Conservation (phyloP, 2,113 vertebrate species). For the Ptilorrhoa leucosticta region DNA sequence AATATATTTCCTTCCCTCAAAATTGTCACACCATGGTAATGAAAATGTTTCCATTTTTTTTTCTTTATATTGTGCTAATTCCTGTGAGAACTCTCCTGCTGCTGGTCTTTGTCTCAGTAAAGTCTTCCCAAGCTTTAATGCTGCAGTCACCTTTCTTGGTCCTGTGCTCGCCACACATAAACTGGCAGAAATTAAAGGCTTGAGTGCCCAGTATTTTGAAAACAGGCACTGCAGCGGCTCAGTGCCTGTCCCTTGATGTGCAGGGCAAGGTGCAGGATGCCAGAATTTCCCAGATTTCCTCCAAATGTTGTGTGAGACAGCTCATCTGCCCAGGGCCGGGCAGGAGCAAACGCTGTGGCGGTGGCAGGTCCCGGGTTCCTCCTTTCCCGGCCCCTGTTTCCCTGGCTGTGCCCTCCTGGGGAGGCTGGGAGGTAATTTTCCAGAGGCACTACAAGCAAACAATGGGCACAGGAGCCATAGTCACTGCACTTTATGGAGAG, state of each 20-base stretch:
- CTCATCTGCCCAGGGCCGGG: neutral
- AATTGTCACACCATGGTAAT: neutral
- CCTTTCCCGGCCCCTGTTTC: neutral
- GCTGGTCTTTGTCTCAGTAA: neutral
- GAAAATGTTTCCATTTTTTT: neutral
- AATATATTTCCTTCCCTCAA: neutral
- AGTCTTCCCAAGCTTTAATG: neutral
- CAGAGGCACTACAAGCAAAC: neutral
- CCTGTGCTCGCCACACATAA: neutral
- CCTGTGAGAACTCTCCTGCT: neutral
- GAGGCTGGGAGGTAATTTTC: neutral
- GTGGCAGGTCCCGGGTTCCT: neutral
- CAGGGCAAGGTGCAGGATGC: neutral
- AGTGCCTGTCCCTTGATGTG: neutral
- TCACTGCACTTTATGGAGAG: neutral
- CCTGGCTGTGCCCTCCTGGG: neutral
- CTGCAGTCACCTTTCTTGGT: neutral
- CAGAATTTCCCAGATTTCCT: neutral
- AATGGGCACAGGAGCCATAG: neutral
- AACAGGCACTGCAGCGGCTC: neutral
- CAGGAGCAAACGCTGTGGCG: fast-evolving
- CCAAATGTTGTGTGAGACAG: neutral
- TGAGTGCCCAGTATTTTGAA: neutral
- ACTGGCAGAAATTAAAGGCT: neutral
- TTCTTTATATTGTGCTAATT: neutral